Evolutionary conservation across 2,797 vertebrate species (phyloP), one percentile per base, ranked within the genome.

Genomic region (Balearica regulorum): DNA sequence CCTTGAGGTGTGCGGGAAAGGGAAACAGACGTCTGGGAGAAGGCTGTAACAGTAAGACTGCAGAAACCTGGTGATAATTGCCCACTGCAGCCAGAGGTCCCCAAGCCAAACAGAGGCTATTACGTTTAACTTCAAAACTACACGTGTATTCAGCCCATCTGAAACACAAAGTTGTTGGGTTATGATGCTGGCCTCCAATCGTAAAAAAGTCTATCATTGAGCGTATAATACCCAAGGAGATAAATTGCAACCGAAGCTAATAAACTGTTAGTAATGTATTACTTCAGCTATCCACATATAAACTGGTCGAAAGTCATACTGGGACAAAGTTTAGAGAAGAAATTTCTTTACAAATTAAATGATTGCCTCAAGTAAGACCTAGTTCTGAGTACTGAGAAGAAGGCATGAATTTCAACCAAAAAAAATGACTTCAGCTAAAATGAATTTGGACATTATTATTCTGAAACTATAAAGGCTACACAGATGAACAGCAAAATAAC

Each of bases 281-380:
- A 53, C 83, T 94, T 91, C 76, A 90, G 54, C 82, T 90, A 43
- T 41, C 49, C 35, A 55, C 58, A 54, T 5, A 54, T 35, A 86
- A 89, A 86, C 15, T 71, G 39, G 69, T 69, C 89, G 92, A 85
- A 94, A 78, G 89, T 86, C 79, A 91, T 26, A 62, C 0, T 81
- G 85, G 49, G 58, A 93, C 33, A 81, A 92, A 92, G 68, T 93
- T 92, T 89, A 64, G 33, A 83, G 65, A 89, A 88, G 53, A 81
- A 90, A 94, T 90, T 92, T 94, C 61, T 83, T 78, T 62, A 62
- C 48, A 94, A 94, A 94, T 83, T 91, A 87, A 89, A 91, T 58
- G 9, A 89, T 35, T 81, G 87, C 94, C 91, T 93, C 43, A 86
- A 91, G 91, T 79, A 93, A 83, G 46, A 93, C 44, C 82, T 93